Percentiles rank a stretch among this genome's conserved stretches.
Conservation (phyloP, 37 sponge, comb jelly and placozoan species). For the Theonella swinhoei region DNA sequence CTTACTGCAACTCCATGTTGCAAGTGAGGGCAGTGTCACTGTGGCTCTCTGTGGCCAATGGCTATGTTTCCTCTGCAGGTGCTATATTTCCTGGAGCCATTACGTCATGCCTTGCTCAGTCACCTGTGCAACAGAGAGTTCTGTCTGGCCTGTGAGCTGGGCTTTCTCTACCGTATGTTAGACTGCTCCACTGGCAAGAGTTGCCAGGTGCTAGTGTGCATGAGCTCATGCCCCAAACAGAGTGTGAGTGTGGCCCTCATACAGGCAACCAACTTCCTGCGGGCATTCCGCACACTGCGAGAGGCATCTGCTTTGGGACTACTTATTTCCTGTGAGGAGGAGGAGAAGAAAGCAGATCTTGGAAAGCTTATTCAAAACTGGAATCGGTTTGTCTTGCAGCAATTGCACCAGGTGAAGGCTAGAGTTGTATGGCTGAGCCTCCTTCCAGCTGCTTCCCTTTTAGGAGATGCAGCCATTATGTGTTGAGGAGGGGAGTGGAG, state of each 20-base stretch:
- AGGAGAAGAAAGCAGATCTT: conserved; percentile 61
- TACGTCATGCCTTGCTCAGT: conserved; percentile 58
- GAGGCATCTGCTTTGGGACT: conserved; percentile 82
- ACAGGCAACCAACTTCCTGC: conserved; percentile 62
- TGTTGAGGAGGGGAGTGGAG: not conserved
- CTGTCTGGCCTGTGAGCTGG: conserved; percentile 91
- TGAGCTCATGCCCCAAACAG: not conserved
- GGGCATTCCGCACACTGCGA: conserved; percentile 76
- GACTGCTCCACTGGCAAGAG: conserved; percentile 62
- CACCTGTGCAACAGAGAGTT: conserved; percentile 80
- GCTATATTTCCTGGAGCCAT: conserved; percentile 86
- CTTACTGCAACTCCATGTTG: conserved; percentile 90
- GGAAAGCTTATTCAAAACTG: conserved; percentile 80
- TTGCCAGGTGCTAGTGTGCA: conserved; percentile 60
- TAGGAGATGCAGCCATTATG: conserved; percentile 5
- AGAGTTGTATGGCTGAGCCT: not conserved
- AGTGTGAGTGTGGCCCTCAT: not conserved
- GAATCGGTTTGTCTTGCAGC: conserved; percentile 84
- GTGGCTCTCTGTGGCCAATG: not conserved
- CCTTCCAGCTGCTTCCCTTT: not conserved
- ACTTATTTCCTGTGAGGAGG: conserved; percentile 66
- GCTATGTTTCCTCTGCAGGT: conserved; percentile 44
- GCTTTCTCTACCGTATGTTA: conserved; percentile 85
- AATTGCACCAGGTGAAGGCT: conserved; percentile 59
- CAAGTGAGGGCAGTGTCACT: conserved; percentile 42